These are phyloP conservation scores for Sterrhoptilus dennistouni DNA, from an alignment of 2,113 vertebrate species.

Conservation along the genomic window DNA sequence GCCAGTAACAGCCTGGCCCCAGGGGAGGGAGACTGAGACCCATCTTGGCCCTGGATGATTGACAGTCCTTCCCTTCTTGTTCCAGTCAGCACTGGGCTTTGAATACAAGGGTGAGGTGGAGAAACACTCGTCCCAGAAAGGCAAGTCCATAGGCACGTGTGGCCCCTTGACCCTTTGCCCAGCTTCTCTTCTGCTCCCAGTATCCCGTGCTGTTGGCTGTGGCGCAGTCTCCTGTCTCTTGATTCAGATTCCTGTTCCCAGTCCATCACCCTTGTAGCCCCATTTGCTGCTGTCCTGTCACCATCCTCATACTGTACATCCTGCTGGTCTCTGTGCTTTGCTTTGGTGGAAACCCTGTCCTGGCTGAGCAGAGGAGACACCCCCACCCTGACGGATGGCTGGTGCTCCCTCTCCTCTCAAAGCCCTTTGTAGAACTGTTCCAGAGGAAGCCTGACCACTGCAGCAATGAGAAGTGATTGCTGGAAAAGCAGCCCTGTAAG, in stretches of 20 bases:
- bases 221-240: background rate
- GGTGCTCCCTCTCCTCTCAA: background rate
- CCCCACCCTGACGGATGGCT: too few relatives aligned
- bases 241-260: background rate
- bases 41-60: accelerated
- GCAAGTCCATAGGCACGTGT: constrained; percentile 15
- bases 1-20: background rate
- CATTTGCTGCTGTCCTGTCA: background rate
- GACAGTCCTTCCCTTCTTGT: background rate
- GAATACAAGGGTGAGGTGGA: constrained; percentile 92
- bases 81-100: constrained; percentile 90
- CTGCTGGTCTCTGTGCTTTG: background rate
- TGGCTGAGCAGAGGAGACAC: background rate
- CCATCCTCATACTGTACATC: background rate
- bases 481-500: background rate
- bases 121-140: constrained; percentile 92
- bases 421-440: background rate
- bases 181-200: background rate
- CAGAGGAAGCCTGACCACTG: background rate
- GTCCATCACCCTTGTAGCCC: background rate
- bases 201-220: background rate
- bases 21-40: background rate
- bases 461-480: background rate
- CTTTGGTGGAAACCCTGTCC: accelerated
- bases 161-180: background rate